Conservation (phyloP, 2,888 invertebrate genomes). For the Drosophila acutilabella region DNA sequence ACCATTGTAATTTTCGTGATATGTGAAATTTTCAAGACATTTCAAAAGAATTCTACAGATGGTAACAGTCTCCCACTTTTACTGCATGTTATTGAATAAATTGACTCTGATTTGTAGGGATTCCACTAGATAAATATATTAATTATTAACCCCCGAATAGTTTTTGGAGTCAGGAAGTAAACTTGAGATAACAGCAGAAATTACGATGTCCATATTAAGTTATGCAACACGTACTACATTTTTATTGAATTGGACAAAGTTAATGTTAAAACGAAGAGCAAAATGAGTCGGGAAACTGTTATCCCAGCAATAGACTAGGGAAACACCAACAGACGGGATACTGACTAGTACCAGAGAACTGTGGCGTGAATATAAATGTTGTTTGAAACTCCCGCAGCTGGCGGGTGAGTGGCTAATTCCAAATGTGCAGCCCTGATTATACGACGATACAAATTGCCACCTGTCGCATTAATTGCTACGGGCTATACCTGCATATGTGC, state of each 20-base stretch:
- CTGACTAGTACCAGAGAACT: no score
- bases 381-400: no score
- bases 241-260: conserved; percentile 57
- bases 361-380: no score
- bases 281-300: conserved; percentile 50
- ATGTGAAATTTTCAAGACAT: neutral
- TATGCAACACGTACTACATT: conserved; percentile 62
- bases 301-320: conserved; percentile 42
- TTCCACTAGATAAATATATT: conserved; percentile 24
- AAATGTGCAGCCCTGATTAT: no score
- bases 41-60: no score
- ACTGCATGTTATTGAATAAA: no score
- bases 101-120: conserved; percentile 1
- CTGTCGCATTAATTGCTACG: no score
- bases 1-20: conserved; percentile 26
- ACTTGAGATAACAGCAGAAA: neutral
- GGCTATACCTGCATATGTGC: no score
- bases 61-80: no score
- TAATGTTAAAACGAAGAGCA: neutral
- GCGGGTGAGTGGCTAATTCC: no score
- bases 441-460: no score
- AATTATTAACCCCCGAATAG: neutral
- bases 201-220: conserved; percentile 43
- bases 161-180: conserved; percentile 21
- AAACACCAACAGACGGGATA: no score